Percentiles rank a stretch among this genome's conserved stretches.
phyloP scores from a whole-genome alignment of 1,140 invertebrate genomes.

The Nebria ingens region DNA sequence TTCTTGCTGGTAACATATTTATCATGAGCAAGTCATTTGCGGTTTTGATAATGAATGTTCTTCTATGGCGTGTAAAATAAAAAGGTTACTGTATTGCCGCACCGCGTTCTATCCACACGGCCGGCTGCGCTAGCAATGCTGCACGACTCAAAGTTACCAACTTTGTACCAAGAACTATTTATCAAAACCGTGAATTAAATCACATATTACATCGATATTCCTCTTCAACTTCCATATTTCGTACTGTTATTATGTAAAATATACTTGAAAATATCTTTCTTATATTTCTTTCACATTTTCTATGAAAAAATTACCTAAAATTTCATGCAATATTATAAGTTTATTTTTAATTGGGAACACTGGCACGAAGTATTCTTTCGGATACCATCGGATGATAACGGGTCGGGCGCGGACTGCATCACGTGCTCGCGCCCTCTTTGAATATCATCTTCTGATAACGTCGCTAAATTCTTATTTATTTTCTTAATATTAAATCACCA shows the following conservation, averaged over 20 bases:
- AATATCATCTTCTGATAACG: too few species aligned
- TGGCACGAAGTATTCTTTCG: not conserved
- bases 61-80: constrained; percentile 27
- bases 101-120: constrained; percentile 8
- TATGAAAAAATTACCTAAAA: too few species aligned
- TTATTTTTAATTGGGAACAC: too few species aligned
- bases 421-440: not conserved
- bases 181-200: not conserved
- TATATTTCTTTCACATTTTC: too few species aligned
- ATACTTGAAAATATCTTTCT: too few species aligned
- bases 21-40: constrained; percentile 34
- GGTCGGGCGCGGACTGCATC: constrained; percentile 5
- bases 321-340: too few species aligned
- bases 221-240: too few species aligned
- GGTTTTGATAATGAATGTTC: constrained; percentile 19
- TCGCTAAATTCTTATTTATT: too few species aligned
- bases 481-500: too few species aligned
- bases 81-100: constrained; percentile 27
- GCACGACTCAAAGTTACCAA: not conserved
- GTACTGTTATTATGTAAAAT: too few species aligned
- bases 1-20: constrained; percentile 31
- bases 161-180: not conserved
- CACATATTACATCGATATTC: too few species aligned
- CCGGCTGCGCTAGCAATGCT: constrained; percentile 7
- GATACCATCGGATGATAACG: not conserved